Base-by-base conservation (phyloP, 2,113 vertebrate genomes). In the Meleagris gallopavo region DNA sequence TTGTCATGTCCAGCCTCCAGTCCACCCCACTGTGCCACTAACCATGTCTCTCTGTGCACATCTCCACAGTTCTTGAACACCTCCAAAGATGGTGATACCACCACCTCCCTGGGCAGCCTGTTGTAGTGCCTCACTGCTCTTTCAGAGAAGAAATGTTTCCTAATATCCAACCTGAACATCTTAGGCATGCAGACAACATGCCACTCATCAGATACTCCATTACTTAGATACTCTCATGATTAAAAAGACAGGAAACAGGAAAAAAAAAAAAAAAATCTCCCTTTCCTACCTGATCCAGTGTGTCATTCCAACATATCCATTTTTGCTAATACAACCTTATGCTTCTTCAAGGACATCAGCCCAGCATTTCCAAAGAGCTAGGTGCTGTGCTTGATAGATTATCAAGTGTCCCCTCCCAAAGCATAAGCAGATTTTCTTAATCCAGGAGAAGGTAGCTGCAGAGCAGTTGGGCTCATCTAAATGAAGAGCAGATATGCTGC, bases 401-500 rank as follows among this genome's bases (percentile, higher is more conserved):
- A 60, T 40, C 61, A 78, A 77, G 43, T 10, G 32, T 12, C 14
- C 34, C 36, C 54, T 65, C 61, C 43, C 40, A 91, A 80, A 78
- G 43, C 57, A 60, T 57, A 74, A 25, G 9, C 11, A 20, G 2
- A 43, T 88, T 88, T 88, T 94, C 73, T 81, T 65, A 64, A 48
- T 45, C 30, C 12, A 86, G 52, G 30, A 62, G 87, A 84, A 96
- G 36, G 46, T 77, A 64, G 43, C 60, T 83, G 38, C 50, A 67
- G 75, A 76, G 50, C 1, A 0, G 38, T 60, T 48, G 66, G 50
- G 54, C 21, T 80, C 45, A 10, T 61, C 65, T 83, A 86, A 78
- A 91, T 50, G 73, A 52, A 81, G 52, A 95, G 73, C 89, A 96
- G 90, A 88, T 96, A 79, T 78, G 52, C 72, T 74, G 57, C 60